phyloP scores from a whole-genome alignment of 1,140 invertebrate genomes.

The Chironomus striatipennis region DNA sequence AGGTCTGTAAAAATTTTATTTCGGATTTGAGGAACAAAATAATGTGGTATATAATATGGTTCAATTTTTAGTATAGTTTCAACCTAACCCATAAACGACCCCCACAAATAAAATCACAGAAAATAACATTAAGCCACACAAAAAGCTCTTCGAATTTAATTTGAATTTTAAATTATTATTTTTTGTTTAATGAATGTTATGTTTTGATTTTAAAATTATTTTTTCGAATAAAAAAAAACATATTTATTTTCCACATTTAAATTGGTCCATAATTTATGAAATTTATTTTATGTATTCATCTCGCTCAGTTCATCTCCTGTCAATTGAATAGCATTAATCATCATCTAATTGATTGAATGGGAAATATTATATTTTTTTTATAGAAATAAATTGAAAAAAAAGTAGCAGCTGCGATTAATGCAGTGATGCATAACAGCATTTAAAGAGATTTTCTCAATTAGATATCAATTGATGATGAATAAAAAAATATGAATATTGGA shows the following conservation, averaged over 20 bases:
- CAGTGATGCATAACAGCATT: neutral
- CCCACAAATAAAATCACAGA: no score
- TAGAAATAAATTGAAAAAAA: neutral
- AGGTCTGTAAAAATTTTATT: no score
- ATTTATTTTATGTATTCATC: no score
- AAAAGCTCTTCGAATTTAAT: neutral
- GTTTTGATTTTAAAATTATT: neutral
- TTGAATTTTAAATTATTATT: neutral
- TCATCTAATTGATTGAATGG: neutral
- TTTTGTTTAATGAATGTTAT: neutral
- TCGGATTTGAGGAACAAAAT: no score
- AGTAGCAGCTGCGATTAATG: neutral
- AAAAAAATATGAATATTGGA: neutral
- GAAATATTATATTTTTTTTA: neutral
- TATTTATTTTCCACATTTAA: neutral
- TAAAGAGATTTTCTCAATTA: constrained; percentile 5
- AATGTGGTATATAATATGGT: no score
- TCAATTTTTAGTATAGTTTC: no score
- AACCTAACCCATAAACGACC: no score
- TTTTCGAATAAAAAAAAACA: neutral
- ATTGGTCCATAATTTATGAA: no score
- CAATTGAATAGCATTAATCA: no score
- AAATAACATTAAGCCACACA: neutral
- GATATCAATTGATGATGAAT: constrained; percentile 14
- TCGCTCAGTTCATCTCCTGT: no score